Percentiles rank a stretch among this genome's conserved stretches.
Evolutionary conservation across 1,140 invertebrate species (phyloP).

Genomic region (Teleogryllus occipitalis): DNA sequence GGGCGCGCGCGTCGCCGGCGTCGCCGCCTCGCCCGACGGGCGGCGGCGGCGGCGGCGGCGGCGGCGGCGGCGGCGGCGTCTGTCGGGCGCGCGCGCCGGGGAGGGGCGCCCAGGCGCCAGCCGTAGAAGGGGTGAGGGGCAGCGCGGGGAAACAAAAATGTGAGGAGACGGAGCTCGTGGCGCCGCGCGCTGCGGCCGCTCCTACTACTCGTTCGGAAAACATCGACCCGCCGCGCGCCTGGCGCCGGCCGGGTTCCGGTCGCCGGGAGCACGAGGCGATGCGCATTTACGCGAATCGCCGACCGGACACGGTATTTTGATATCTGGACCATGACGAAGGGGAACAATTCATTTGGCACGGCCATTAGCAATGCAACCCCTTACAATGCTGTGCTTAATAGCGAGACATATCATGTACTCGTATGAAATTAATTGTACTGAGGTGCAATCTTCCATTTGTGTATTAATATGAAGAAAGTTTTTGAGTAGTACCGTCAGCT

Average conservation of each 20-base stretch:
- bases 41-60: too few species aligned
- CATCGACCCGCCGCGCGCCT: background rate
- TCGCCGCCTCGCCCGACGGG: background rate
- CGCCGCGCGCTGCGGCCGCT: background rate
- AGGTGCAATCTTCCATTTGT: too few species aligned
- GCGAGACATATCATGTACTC: background rate
- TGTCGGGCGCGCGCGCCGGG: background rate
- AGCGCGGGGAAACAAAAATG: background rate
- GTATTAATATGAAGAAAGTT: too few species aligned
- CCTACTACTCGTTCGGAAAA: background rate
- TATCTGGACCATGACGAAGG: background rate
- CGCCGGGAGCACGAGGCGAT: too few species aligned
- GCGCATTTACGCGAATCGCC: too few species aligned
- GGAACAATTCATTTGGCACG: background rate
- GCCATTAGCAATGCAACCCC: background rate
- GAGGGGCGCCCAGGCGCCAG: background rate
- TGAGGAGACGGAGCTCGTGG: background rate
- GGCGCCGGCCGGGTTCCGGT: too few species aligned
- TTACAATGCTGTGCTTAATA: background rate
- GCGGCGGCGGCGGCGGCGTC: too few species aligned
- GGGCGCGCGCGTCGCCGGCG: too few species aligned
- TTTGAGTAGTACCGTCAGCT: too few species aligned
- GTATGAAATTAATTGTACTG: too few species aligned
- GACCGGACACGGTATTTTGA: too few species aligned
- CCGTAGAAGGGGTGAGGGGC: background rate